Base-by-base conservation (phyloP, 2,888 invertebrate genomes). In the Stictocephala bisonia region DNA sequence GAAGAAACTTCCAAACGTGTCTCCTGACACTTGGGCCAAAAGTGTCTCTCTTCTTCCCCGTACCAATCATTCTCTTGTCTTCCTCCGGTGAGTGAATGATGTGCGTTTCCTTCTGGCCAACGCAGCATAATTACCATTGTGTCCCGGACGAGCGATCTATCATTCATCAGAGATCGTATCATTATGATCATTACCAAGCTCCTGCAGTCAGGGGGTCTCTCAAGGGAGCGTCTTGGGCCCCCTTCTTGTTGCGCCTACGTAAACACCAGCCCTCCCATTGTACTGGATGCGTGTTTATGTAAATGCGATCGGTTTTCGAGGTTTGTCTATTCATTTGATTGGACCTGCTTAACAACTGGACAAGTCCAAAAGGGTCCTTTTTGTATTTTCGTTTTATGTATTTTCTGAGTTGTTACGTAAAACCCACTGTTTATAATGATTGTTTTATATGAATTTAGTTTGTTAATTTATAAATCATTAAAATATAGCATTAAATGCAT, bases 111-210 rank as follows among this genome's bases (percentile, higher is more conserved):
- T 13, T 15, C 29, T 2, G 35, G 18, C 35, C 22, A 60, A 35
- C 60, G n/a, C 60, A 60, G 60, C 60, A 60, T 60, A 60, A 60
- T 60, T 60, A 60, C 60, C 60, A 60, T 60, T 60, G 60, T 60
- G 60, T 31, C 60, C 15, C 15, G 15, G 60, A 35, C 27, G 35
- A 60, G 31, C 60, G 40, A 35, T 60, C 60, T 35, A 35, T 35
- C 31, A 31, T 20, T 9, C 20, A 35, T 60, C 60, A 13, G 60
- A 56, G 56, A 60, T 27, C 3, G 56, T 4, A 60, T 60, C 60
- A 60, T 60, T 35, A 60, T 7, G 35, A 56, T 56, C 50, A 6
- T 20, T 24, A 31, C 26, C 18, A n/a, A 3, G 56, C 56, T 58
- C 56, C 13, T 13, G n/a, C n/a, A n/a, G n/a, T n/a, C n/a, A n/a